Conservation (phyloP, 2,888 invertebrate genomes). For the Eilema caniola region DNA sequence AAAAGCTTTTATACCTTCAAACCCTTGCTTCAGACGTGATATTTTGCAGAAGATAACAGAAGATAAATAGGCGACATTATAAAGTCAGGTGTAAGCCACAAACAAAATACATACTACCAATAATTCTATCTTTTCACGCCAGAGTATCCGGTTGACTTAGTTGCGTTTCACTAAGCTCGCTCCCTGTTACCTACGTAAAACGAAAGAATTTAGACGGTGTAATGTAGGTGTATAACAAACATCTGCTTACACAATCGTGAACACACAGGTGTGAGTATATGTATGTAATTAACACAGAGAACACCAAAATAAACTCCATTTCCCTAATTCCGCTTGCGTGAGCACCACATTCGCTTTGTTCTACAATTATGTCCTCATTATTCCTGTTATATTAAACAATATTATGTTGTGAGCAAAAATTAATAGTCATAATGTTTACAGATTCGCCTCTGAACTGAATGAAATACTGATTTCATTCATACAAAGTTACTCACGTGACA, state of each 20-base stretch:
- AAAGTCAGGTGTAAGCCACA: not conserved
- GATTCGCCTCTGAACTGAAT: not conserved
- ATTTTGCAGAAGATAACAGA: not conserved
- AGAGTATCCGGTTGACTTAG: not conserved
- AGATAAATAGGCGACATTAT: not conserved
- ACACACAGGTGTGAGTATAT: not conserved
- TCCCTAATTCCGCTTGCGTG: not conserved
- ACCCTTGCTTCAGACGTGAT: not conserved
- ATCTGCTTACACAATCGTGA: not conserved
- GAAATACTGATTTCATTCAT: not conserved
- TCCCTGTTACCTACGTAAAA: not conserved
- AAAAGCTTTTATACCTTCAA: too few relatives aligned
- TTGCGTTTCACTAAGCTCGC: not conserved
- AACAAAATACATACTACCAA: too few relatives aligned
- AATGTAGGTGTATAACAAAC: not conserved
- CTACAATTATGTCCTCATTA: slow-evolving; percentile 5
- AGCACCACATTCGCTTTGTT: not conserved
- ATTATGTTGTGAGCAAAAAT: not conserved
- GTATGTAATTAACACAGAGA: slow-evolving; percentile 1
- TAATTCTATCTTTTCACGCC: not conserved
- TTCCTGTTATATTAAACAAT: not conserved
- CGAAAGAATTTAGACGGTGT: not conserved
- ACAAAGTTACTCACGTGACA: too few relatives aligned
- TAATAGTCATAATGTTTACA: not conserved
- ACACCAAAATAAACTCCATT: not conserved